Base-by-base conservation (phyloP, 2,797 vertebrate species). In the Bovichtus variegatus region DNA sequence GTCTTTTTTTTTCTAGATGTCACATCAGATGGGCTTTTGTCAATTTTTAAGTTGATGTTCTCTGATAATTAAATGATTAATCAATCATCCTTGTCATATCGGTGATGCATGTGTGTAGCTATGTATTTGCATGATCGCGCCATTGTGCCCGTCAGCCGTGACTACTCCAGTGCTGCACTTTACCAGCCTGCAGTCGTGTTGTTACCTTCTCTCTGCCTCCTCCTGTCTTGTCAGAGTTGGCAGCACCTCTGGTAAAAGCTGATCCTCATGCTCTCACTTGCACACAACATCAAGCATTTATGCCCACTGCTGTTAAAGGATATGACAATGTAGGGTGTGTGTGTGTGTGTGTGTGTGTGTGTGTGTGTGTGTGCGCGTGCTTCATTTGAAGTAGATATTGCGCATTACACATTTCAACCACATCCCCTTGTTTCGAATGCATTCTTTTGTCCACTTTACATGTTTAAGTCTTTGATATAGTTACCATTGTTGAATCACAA, bases 181-280 rank as follows among this genome's bases (percentile, higher is more conserved):
- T 31, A 76, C 58, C 73, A 58, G 65, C 53, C 59, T 10, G 60
- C 18, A 29, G 59, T 23, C 34, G 8, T 51, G 66, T 67, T 38
- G 53, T 62, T 78, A 58, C 71, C 79, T 74, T 62, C 59, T 47
- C 59, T 64, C 74, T 81, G 76, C 83, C 82, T 80, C 58, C 81
- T 82, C 46, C 76, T 89, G 83, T 91, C 92, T 79, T 76, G 87
- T 91, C 80, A 43, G 60, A 67, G 81, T 74, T 66, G 77, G 74
- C 82, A 80, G 86, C 93, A 92, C 92, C 91, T 91, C 86, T 80
- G 90, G 65, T 94, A 94, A 94, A 91, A 94, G 89, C 91, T 65
- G 73, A 82, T 85, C 72, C 75, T 88, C 81, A 81, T 89, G 86
- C 87, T 91, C 90, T 93, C 90, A 80, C 87, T 83, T 88, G 73